These are phyloP conservation scores for Catharus bicknelli DNA, from an alignment of 2,113 vertebrate genomes.

Conservation along the genomic window DNA sequence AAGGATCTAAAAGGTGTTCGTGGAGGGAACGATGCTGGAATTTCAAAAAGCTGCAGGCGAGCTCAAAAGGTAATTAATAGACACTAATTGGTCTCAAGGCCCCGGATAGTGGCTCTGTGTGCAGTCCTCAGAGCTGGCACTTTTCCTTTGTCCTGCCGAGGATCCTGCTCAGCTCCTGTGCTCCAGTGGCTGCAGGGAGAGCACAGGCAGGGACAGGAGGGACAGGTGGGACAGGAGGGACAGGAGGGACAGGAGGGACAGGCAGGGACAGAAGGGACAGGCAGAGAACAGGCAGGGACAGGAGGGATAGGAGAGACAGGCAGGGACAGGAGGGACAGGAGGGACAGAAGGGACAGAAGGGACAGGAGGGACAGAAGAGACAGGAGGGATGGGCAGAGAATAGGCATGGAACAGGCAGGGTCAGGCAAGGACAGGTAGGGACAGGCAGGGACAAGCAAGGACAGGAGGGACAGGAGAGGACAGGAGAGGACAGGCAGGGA, in stretches of 20 bases:
- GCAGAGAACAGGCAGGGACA: no score
- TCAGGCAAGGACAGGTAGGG: no score
- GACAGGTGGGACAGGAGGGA: background rate
- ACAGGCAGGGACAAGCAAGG: background rate
- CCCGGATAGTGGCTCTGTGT: background rate
- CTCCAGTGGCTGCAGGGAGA: background rate
- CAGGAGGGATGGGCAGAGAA: background rate
- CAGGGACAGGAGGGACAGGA: background rate
- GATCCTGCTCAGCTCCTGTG: background rate
- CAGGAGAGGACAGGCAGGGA: background rate
- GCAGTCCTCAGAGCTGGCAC: background rate
- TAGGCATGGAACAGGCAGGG: no score
- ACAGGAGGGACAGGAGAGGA: background rate
- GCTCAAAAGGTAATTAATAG: conserved; percentile 49
- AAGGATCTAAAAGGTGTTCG: background rate
- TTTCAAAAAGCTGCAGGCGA: conserved; percentile 40
- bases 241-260: background rate
- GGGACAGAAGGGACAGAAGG: background rate
- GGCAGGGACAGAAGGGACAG: no score
- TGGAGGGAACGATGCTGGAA: conserved; percentile 7
- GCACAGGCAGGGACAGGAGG: background rate
- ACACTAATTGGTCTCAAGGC: conserved; percentile 44
- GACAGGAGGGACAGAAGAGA: background rate
- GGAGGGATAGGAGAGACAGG: background rate
- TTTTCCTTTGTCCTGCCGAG: background rate